Evolutionary conservation across 2,888 invertebrate species (phyloP).

Genomic region (Tortricodes alternella): DNA sequence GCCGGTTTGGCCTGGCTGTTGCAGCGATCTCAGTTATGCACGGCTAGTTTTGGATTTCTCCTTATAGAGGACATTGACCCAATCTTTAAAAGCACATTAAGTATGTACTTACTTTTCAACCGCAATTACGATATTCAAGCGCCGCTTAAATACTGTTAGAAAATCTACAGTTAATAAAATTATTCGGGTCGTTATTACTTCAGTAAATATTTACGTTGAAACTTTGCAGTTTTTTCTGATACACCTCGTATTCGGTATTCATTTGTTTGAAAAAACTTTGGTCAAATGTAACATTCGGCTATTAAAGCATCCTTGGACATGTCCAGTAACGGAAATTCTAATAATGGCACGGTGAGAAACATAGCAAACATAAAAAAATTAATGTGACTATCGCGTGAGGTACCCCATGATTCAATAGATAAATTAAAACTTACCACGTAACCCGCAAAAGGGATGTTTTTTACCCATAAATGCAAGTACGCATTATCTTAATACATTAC

Average conservation of each 20-base stretch:
- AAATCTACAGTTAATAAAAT: not conserved
- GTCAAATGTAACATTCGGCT: no score
- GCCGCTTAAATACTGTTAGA: not conserved
- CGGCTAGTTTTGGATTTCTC: constrained; percentile 55
- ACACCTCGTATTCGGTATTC: no score
- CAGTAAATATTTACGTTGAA: no score
- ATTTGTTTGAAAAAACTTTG: no score
- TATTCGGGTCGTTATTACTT: no score
- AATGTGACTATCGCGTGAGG: constrained; percentile 30
- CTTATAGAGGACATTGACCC: constrained; percentile 54
- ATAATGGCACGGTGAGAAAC: constrained; percentile 17
- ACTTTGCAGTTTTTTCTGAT: no score
- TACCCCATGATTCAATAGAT: constrained; percentile 27
- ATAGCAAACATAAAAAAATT: constrained; percentile 23
- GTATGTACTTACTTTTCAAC: constrained; percentile 9
- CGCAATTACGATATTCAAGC: not conserved
- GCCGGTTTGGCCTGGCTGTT: not conserved
- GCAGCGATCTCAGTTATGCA: constrained; percentile 56
- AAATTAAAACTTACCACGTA: constrained; percentile 29
- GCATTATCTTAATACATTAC: constrained; percentile 19
- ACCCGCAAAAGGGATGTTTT: constrained; percentile 20
- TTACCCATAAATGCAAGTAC: constrained; percentile 24
- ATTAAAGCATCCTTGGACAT: no score
- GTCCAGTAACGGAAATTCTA: constrained; percentile 23
- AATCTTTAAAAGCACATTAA: constrained; percentile 7